phyloP scores from a whole-genome alignment of 2,797 vertebrate genomes.

The Jordanella pulchra region DNA sequence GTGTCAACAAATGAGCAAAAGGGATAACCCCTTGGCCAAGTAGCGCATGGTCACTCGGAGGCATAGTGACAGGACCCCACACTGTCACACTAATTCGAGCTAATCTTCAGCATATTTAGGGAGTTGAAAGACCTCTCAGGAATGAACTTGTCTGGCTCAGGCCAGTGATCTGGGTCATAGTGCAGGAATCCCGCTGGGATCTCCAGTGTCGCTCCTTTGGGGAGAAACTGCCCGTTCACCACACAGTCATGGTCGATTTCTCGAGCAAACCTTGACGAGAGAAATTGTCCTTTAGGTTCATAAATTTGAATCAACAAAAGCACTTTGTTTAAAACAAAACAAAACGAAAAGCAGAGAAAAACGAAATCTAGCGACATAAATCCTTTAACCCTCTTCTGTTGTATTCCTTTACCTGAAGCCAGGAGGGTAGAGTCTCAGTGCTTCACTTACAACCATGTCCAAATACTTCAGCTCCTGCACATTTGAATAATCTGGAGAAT shows the following conservation, averaged over 20 bases:
- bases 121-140: conserved; percentile 83
- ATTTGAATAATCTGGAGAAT: conserved; percentile 82
- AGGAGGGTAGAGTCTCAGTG: conserved; percentile 91
- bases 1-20: too few relatives aligned
- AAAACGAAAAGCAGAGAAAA: neutral
- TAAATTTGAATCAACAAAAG: neutral
- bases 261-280: conserved; percentile 82
- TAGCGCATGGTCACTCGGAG: too few relatives aligned
- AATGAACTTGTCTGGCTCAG: conserved; percentile 87
- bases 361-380: neutral
- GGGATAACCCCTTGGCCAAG: too few relatives aligned
- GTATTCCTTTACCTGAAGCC: conserved; percentile 85
- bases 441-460: conserved; percentile 93
- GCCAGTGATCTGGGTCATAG: conserved; percentile 87
- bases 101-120: neutral
- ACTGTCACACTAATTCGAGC: too few relatives aligned
- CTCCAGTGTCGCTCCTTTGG: conserved; percentile 85
- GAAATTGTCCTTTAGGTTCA: neutral
- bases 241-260: conserved; percentile 82
- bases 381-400: neutral
- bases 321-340: neutral
- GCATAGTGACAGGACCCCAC: too few relatives aligned
- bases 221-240: conserved; percentile 85
- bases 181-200: conserved; percentile 88
- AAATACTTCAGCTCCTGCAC: conserved; percentile 90